These are phyloP conservation scores for Glaucidium brasilianum DNA, from an alignment of 2,113 vertebrate genomes.

Conservation along the genomic window DNA sequence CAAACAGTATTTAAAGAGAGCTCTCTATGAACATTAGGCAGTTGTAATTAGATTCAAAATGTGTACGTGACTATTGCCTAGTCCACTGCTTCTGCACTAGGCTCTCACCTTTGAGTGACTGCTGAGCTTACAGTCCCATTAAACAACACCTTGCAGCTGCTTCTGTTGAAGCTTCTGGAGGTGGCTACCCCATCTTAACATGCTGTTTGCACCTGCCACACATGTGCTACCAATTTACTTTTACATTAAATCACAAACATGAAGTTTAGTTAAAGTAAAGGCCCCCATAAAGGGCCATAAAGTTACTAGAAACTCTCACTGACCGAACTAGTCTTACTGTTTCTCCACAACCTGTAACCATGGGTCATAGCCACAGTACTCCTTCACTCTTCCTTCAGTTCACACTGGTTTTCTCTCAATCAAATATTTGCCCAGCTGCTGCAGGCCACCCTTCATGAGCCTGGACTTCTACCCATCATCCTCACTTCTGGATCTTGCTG, in stretches of 20 bases:
- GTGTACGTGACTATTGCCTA: neutral
- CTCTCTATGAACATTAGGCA: neutral
- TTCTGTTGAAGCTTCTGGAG: neutral
- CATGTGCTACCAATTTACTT: neutral
- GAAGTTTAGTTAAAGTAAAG: too few relatives aligned
- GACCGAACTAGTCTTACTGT: neutral
- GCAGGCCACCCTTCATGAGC: neutral
- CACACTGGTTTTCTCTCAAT: neutral
- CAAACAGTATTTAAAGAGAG: neutral
- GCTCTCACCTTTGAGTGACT: neutral
- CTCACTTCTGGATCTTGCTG: neutral
- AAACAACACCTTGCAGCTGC: neutral
- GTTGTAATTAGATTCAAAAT: neutral
- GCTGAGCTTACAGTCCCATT: neutral
- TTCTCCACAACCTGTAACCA: neutral
- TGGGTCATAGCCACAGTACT: neutral
- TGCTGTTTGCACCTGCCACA: neutral
- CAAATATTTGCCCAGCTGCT: neutral
- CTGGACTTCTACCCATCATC: neutral
- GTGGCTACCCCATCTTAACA: neutral
- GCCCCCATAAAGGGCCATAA: too few relatives aligned
- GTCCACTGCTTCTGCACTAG: neutral
- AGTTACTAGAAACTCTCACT: neutral
- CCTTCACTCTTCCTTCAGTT: neutral
- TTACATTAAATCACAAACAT: neutral